Conservation (phyloP, 2,888 invertebrate genomes). For the Limnephilus marmoratus region DNA sequence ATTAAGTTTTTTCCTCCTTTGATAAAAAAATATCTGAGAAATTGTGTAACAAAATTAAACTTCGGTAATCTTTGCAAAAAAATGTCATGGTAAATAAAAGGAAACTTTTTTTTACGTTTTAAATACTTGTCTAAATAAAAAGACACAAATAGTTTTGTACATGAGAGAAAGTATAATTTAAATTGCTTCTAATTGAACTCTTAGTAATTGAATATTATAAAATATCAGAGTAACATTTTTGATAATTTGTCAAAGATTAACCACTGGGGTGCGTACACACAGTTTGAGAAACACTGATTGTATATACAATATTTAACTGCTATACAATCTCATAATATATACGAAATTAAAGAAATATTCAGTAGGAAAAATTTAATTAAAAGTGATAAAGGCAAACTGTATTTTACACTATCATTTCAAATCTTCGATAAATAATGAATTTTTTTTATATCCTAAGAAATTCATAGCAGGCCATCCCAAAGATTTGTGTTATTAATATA, state of each 20-base stretch:
- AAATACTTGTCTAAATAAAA: neutral
- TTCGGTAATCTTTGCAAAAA: too few relatives aligned
- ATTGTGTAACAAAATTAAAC: too few relatives aligned
- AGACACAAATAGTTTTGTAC: neutral
- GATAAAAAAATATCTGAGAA: too few relatives aligned
- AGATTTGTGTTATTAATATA: neutral
- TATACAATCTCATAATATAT: neutral
- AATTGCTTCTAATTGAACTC: neutral
- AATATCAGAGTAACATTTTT: neutral
- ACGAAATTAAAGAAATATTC: neutral
- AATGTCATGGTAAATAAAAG: neutral
- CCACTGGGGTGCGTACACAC: neutral
- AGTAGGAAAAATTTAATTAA: neutral
- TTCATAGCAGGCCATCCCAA: neutral
- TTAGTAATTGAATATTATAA: neutral
- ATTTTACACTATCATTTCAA: neutral
- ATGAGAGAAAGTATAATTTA: neutral
- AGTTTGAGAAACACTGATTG: slow-evolving; percentile 2
- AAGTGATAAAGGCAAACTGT: neutral
- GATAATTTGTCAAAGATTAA: neutral
- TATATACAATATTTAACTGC: neutral
- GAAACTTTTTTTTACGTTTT: neutral
- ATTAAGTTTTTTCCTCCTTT: neutral
- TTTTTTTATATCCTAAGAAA: neutral
- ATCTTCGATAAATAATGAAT: too few relatives aligned